Evolutionary conservation across 2,888 invertebrate genomes (phyloP).

Genomic region (Stenotaenia linearis): DNA sequence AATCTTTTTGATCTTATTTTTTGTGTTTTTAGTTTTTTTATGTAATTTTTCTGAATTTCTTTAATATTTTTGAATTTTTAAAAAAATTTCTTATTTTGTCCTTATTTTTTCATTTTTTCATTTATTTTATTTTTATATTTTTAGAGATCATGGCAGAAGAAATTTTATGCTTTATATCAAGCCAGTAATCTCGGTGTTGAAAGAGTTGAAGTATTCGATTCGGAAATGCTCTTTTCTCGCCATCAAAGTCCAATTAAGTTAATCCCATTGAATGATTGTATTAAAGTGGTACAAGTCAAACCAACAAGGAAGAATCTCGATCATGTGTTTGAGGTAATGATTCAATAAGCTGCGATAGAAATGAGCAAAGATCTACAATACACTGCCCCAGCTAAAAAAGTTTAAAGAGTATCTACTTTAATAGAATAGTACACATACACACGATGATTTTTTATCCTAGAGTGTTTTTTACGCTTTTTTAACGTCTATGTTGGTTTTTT

Average conservation of each 20-base stretch:
- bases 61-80: neutral
- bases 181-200: slow-evolving; percentile 79
- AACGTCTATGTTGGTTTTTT: too few relatives aligned
- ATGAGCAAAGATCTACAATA: too few relatives aligned
- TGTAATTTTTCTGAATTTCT: too few relatives aligned
- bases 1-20: too few relatives aligned
- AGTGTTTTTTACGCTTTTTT: too few relatives aligned
- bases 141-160: slow-evolving; percentile 77
- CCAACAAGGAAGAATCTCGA: slow-evolving; percentile 50
- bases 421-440: too few relatives aligned
- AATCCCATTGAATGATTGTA: slow-evolving; percentile 77
- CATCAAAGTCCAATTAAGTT: slow-evolving; percentile 49
- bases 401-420: too few relatives aligned
- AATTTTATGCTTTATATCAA: slow-evolving; percentile 69
- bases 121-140: slow-evolving; percentile 42
- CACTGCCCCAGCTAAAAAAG: too few relatives aligned
- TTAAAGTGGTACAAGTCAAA: slow-evolving; percentile 60
- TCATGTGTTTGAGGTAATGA: slow-evolving; percentile 52
- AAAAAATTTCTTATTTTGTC: too few relatives aligned
- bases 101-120: neutral
- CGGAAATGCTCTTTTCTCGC: slow-evolving; percentile 54
- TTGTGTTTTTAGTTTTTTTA: too few relatives aligned
- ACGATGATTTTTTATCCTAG: too few relatives aligned
- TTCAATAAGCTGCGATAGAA: too few relatives aligned
- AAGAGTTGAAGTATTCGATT: slow-evolving; percentile 77